Base-by-base conservation (phyloP, 37 sponge, comb jelly and placozoan genomes). In the Spongilla lacustris region DNA sequence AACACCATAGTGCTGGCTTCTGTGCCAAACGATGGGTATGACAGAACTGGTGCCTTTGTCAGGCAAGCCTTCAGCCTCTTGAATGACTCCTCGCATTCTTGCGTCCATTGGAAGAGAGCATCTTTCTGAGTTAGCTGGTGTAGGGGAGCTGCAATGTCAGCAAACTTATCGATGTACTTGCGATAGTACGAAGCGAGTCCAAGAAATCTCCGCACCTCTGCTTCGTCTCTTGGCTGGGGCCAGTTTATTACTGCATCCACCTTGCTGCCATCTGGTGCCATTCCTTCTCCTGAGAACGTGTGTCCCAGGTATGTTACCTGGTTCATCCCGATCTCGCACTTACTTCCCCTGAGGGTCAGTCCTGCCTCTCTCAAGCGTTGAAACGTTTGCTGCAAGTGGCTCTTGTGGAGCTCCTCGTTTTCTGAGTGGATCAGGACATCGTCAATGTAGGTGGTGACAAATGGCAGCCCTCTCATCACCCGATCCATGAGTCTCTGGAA, bases 181-280 rank as follows among this genome's bases (percentile, higher is more conserved):
- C 93, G n/a, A 67, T 90, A 92, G 71, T 85, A 92, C 24, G 89
- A 88, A 34, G 86, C 83, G 13, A 92, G 81, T 48, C 81, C 93
- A 41, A 92, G 71, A 46, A 92, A 92, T 30, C 70, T 23, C 8
- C 79, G 78, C 29, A 92, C 77, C 22, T 37, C 41, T 37, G 38
- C 50, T 32, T 38, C 66, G 73, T 46, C 58, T n/a, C 48, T 84
- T 67, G 89, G 89, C 6, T 12, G 14, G 31, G 89, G 85, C 89
- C 89, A 92, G 25, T 73, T 41, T 26, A 28, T 32, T 17, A 92
- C 50, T 2, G 86, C 85, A 27, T 84, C 32, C 37, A 89, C 71
- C 67, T 89, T 89, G 19, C 72, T 29, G 13, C 66, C 69, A 66
- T 93, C 94, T 27, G 94, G 91, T 2, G 67, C 49, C 76, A 93